Evolutionary conservation across 2,797 vertebrate genomes (phyloP).

Genomic region (Corythornis leucogaster): DNA sequence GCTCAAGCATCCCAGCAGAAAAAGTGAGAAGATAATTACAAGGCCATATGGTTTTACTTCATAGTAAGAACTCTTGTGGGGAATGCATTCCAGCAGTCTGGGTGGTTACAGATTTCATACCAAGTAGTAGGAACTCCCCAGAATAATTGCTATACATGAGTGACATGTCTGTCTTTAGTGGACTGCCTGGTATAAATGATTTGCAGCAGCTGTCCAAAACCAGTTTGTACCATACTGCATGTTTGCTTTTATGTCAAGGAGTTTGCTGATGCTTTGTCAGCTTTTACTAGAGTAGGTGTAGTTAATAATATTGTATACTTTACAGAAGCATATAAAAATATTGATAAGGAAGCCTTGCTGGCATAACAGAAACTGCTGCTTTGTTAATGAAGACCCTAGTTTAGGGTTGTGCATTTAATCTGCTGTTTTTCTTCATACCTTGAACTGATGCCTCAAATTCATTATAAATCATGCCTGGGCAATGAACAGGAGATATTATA

Average conservation of each 20-base stretch:
- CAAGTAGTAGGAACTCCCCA: not conserved
- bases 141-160: not conserved
- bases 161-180: not conserved
- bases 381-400: not conserved
- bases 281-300: not conserved
- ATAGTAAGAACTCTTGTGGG: not conserved
- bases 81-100: not conserved
- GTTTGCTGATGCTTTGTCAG: not conserved
- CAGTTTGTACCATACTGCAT: not conserved
- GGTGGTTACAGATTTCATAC: not conserved
- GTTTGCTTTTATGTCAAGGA: not conserved
- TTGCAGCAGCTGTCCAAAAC: not conserved
- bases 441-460: not conserved
- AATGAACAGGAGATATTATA: not conserved
- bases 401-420: not conserved
- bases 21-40: not conserved
- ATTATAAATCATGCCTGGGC: not conserved
- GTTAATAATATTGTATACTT: not conserved
- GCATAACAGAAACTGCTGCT: not conserved
- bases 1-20: not conserved
- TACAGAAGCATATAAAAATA: not conserved
- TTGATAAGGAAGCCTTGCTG: not conserved
- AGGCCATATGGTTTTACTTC: not conserved
- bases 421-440: not conserved
- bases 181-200: not conserved